Conservation (phyloP, 1,140 invertebrate genomes). For the Drosophila ficusphila region DNA sequence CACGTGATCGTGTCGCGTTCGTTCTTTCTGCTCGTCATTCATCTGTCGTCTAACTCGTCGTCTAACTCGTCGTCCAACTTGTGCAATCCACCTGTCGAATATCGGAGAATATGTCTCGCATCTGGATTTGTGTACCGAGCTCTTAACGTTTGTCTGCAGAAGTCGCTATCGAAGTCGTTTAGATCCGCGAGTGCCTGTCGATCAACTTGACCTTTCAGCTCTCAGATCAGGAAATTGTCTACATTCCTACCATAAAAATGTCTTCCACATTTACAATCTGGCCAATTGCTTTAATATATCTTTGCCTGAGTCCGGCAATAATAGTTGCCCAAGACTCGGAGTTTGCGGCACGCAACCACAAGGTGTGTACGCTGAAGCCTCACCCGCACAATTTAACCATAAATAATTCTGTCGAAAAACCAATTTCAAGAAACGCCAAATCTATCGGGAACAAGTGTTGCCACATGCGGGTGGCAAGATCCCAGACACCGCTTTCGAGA, state of each 20-base stretch:
- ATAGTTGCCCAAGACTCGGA: slow-evolving; percentile 40
- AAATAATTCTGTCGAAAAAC: slow-evolving; percentile 50
- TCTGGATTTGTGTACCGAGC: slow-evolving; percentile 73
- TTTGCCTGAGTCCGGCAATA: slow-evolving; percentile 36
- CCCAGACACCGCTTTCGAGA: slow-evolving; percentile 87
- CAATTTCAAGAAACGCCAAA: slow-evolving; percentile 86
- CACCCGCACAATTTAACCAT: slow-evolving; percentile 3
- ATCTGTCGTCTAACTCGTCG: slow-evolving; percentile 31
- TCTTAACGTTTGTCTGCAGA: slow-evolving; percentile 65
- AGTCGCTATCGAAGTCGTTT: slow-evolving; percentile 6
- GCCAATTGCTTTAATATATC: slow-evolving; percentile 34
- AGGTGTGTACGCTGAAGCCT: slow-evolving; percentile 54
- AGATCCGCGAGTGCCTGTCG: slow-evolving; percentile 49
- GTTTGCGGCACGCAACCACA: slow-evolving; percentile 60
- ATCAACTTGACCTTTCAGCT: slow-evolving; percentile 69
- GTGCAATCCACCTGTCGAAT: slow-evolving; percentile 63
- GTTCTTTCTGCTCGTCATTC: slow-evolving; percentile 66
- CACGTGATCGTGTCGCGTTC: slow-evolving; percentile 39
- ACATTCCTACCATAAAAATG: slow-evolving; percentile 50
- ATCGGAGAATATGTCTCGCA: slow-evolving; percentile 52
- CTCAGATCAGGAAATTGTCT: slow-evolving; percentile 25
- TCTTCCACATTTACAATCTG: slow-evolving; percentile 33
- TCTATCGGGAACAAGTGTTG: slow-evolving; percentile 88
- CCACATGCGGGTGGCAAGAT: slow-evolving; percentile 88
- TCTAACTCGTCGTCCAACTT: too few species aligned